Base-by-base conservation (phyloP, 2,113 vertebrate genomes). In the Oenanthe melanoleuca region DNA sequence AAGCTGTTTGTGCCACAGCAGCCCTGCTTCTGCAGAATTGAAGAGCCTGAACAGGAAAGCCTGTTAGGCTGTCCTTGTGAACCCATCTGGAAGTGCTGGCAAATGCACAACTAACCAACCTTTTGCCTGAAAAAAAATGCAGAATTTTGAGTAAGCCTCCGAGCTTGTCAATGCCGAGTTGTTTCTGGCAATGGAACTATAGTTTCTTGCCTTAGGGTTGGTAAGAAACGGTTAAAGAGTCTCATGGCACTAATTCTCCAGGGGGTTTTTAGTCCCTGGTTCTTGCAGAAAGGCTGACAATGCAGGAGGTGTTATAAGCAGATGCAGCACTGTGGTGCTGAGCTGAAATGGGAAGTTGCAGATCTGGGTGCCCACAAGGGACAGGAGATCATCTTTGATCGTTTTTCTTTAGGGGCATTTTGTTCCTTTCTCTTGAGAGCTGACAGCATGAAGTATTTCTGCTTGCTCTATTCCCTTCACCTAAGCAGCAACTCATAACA, bases 351-450 rank as follows among this genome's bases (percentile, higher is more conserved):
- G 11, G 14, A 31, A 73, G 45, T 11, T n/a, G 42, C 49, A 85
- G 56, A 50, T 20, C 0, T 1, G 8, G 5, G 1, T 33, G 33
- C 23, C 45, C 29, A 11, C 1, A 9, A 44, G 4, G 25, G 21
- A 25, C 3, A 21, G 25, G n/a, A 86, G 15, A 73, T 7, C 8
- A 45, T 60, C 24, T 75, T 52, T 38, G 23, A 24, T 61, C 2
- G 16, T 26, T 60, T 89, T 45, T 61, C 8, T 70, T 56, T 10
- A 31, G 63, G 33, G 40, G 3, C 3, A 23, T 23, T 40, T 25
- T 28, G 28, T 24, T 5, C 4, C 13, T 61, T 74, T 60, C 18
- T 38, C 12, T 61, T 49, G 31, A 80, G 20, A 85, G 5, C 5
- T 81, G 49, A 71, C 34, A 72, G 13, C 24, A 65, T 34, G 8